A percentile compares a stretch with the other conserved stretches of the same genome.
These are phyloP conservation scores for Lucilia sericata DNA, from an alignment of 1,140 invertebrate genomes.

Conservation along the genomic window DNA sequence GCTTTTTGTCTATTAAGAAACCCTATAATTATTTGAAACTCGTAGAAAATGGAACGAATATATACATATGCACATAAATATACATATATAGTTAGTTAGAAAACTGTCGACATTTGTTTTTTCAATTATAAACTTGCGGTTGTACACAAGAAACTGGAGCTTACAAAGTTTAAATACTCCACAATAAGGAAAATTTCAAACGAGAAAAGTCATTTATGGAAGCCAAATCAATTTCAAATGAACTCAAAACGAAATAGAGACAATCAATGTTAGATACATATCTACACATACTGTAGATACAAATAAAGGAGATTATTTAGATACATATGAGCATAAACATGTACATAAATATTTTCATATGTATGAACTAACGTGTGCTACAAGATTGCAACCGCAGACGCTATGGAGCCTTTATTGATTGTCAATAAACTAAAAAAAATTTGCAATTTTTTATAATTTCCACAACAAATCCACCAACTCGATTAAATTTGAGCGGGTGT, in stretches of 20 bases:
- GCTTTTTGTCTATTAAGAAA: no score
- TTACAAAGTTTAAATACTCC: neutral
- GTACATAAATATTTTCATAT: neutral
- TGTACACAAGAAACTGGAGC: no score
- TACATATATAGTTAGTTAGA: no score
- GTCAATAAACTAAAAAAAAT: slow-evolving; percentile 15
- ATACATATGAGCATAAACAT: no score
- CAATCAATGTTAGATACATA: slow-evolving; percentile 5
- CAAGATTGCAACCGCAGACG: slow-evolving; percentile 22
- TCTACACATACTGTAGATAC: no score
- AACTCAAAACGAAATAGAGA: slow-evolving; percentile 31
- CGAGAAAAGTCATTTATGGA: neutral
- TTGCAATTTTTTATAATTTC: no score
- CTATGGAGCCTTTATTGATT: slow-evolving; percentile 30
- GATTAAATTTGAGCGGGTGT: neutral
- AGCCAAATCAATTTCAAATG: slow-evolving; percentile 20
- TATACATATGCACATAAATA: no score
- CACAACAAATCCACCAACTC: neutral
- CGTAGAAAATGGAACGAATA: no score
- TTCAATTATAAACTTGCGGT: no score
- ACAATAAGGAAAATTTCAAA: neutral
- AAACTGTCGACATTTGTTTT: no score
- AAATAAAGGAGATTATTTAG: no score
- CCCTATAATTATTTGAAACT: no score
- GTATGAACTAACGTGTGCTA: neutral